Conservation (phyloP, 1,140 invertebrate species). For the Euglossa dilemma region DNA sequence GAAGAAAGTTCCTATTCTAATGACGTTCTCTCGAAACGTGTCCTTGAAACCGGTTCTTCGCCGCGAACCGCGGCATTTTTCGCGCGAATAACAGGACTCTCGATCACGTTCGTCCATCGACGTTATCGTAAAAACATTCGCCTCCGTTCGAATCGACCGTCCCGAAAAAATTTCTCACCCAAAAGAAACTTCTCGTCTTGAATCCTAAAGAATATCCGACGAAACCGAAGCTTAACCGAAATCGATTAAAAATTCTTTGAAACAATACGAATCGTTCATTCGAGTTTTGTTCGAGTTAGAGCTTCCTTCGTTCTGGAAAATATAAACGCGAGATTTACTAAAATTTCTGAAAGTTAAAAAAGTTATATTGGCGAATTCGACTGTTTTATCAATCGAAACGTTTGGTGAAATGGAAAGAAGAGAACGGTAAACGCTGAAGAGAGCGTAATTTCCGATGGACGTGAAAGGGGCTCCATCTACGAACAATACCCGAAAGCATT, state of each 20-base stretch:
- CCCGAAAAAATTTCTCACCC: not conserved
- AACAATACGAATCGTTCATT: not conserved
- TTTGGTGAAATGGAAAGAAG: too few species aligned
- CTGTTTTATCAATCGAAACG: too few species aligned
- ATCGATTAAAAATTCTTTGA: not conserved
- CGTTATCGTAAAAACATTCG: not conserved
- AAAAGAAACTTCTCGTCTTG: too few species aligned
- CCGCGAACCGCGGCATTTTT: not conserved
- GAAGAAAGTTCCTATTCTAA: slow-evolving; percentile 30
- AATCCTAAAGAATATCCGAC: not conserved
- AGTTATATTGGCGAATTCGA: too few species aligned
- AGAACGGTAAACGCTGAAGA: too few species aligned
- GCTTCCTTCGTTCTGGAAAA: not conserved
- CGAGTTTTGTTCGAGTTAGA: not conserved
- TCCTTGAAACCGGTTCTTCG: slow-evolving; percentile 27
- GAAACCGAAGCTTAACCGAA: not conserved
- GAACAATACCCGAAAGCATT: not conserved
- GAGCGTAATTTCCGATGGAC: too few species aligned
- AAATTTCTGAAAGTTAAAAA: too few species aligned
- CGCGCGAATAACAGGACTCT: not conserved
- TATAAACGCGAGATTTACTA: too few species aligned
- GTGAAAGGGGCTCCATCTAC: not conserved
- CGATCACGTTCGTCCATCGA: not conserved
- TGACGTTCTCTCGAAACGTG: slow-evolving; percentile 25
- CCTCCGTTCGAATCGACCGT: not conserved